Percentiles rank a stretch among this genome's conserved stretches.
phyloP scores from a whole-genome alignment of 2,113 vertebrate genomes.

The Misgurnus mizolepis region DNA sequence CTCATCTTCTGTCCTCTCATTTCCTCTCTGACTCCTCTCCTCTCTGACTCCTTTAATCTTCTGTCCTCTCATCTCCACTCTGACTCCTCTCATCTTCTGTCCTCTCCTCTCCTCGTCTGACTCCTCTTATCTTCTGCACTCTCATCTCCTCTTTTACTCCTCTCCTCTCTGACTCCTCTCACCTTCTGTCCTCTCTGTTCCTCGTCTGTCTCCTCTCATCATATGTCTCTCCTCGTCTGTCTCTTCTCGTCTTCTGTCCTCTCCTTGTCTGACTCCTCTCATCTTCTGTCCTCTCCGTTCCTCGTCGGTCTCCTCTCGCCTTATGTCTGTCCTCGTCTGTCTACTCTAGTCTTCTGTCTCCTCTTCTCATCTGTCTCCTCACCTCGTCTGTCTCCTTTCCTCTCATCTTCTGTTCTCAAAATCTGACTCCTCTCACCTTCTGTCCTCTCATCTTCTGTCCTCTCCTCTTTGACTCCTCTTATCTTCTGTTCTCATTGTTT shows the following conservation, averaged over 20 bases:
- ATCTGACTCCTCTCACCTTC: not conserved
- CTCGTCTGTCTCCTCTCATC: not conserved
- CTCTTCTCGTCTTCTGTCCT: not conserved
- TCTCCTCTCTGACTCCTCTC: not conserved
- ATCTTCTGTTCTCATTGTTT: not conserved
- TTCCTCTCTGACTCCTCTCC: too few relatives aligned
- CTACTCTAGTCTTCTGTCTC: not conserved
- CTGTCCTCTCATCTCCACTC: not conserved
- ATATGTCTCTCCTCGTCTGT: too few relatives aligned
- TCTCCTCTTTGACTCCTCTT: not conserved
- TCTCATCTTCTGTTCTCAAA: too few relatives aligned
- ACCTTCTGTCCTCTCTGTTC: not conserved
- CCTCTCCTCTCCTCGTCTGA: not conserved
- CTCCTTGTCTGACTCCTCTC: not conserved
- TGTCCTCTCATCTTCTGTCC: not conserved
- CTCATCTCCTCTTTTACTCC: too few relatives aligned
- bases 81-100: not conserved
- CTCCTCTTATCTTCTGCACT: too few relatives aligned
- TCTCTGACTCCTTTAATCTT: too few relatives aligned
- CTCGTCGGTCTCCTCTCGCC: not conserved
- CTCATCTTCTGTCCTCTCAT: too few relatives aligned
- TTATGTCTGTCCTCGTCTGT: not conserved
- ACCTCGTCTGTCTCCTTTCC: too few relatives aligned
- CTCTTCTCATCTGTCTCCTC: not conserved
- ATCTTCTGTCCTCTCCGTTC: too few relatives aligned